Percentiles rank a stretch among this genome's conserved stretches.
phyloP scores from a whole-genome alignment of 2,797 vertebrate genomes.

The Gouania willdenowi region DNA sequence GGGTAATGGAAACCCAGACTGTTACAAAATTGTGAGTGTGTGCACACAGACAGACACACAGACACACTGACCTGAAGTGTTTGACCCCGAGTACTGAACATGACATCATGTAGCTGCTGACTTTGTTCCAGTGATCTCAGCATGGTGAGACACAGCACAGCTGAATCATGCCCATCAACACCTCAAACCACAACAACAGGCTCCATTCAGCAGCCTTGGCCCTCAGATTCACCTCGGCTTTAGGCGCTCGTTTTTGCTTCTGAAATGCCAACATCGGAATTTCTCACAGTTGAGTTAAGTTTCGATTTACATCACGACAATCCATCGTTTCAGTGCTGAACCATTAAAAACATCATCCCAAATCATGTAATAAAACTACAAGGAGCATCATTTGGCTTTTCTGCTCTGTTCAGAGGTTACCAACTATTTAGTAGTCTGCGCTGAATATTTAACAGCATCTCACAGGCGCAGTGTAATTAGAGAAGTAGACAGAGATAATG shows the following conservation, averaged over 20 bases:
- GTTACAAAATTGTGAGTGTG: too few relatives aligned
- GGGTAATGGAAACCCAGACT: too few relatives aligned
- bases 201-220: conserved; percentile 44
- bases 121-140: conserved; percentile 64
- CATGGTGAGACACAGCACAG: conserved; percentile 33
- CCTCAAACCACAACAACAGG: conserved; percentile 60
- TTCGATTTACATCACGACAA: conserved; percentile 20
- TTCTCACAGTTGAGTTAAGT: conserved; percentile 37
- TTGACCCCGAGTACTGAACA: conserved; percentile 39
- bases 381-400: not conserved
- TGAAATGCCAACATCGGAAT: conserved; percentile 41
- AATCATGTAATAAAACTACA: not conserved
- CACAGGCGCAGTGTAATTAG: conserved; percentile 5
- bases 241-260: conserved; percentile 19
- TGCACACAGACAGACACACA: too few relatives aligned
- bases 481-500: conserved; percentile 8
- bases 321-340: conserved; percentile 16
- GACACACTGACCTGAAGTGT: conserved; percentile 35
- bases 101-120: conserved; percentile 52
- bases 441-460: not conserved
- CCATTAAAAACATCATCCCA: not conserved
- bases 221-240: conserved; percentile 31
- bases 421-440: not conserved
- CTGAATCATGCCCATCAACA: conserved; percentile 48
- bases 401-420: not conserved